These are phyloP conservation scores for Chaenogobius annularis DNA, from an alignment of 2,113 vertebrate genomes.

Conservation along the genomic window DNA sequence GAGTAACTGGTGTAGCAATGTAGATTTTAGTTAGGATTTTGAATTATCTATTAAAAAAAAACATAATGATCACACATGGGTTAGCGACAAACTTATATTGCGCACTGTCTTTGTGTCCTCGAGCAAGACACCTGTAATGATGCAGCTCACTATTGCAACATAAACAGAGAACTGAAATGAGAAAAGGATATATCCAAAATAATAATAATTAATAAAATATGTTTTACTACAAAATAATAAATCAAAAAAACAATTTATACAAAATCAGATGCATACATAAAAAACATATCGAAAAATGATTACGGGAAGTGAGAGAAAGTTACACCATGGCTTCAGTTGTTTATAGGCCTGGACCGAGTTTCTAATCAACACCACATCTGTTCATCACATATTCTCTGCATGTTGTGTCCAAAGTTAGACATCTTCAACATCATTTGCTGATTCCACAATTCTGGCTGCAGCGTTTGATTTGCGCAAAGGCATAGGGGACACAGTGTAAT, in stretches of 20 bases:
- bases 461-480: slow-evolving; percentile 57
- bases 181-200: no score
- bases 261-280: neutral
- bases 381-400: slow-evolving; percentile 4
- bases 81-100: neutral
- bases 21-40: neutral
- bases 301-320: neutral
- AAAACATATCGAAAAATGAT: neutral
- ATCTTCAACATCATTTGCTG: slow-evolving; percentile 51
- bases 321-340: neutral
- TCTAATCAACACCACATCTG: neutral
- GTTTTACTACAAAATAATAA: no score
- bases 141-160: no score
- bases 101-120: neutral
- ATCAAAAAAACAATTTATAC: neutral
- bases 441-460: slow-evolving; percentile 50
- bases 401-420: slow-evolving; percentile 26
- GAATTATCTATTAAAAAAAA: neutral
- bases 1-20: no score
- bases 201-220: no score
- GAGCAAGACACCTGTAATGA: neutral
- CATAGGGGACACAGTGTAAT: slow-evolving; percentile 65
- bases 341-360: neutral
- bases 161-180: no score
- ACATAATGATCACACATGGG: neutral